A percentile compares a stretch with the other conserved stretches of the same genome.
Evolutionary conservation across 2,113 vertebrate species (phyloP).

Genomic region (Tamias sibiricus): DNA sequence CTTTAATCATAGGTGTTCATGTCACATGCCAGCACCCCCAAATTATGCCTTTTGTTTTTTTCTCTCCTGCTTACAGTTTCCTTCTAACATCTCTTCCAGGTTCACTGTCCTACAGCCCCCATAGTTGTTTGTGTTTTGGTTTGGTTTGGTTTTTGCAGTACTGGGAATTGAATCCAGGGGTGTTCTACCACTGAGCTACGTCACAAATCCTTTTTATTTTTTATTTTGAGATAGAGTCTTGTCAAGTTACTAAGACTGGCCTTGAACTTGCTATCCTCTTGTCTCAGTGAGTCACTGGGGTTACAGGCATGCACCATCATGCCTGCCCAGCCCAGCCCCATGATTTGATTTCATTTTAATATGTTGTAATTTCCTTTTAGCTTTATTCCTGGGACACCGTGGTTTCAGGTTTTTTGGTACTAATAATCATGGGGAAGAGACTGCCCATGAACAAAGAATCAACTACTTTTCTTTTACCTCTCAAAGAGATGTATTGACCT

Average conservation of each 20-base stretch:
- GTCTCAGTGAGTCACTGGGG: not conserved
- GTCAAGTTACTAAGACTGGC: not conserved
- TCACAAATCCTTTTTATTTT: not conserved
- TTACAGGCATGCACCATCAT: not conserved
- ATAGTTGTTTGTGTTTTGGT: not conserved
- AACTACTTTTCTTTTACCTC: not conserved
- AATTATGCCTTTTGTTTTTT: not conserved
- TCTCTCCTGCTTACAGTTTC: constrained; percentile 3
- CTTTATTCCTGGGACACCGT: not conserved
- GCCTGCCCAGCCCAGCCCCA: too few species aligned
- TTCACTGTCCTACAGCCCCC: not conserved
- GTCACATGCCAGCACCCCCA: not conserved
- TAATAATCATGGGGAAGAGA: not conserved
- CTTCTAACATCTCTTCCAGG: not conserved
- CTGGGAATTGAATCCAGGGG: not conserved
- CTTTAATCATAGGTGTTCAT: not conserved
- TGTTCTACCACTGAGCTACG: not conserved
- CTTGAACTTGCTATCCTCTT: not conserved
- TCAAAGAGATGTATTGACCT: not conserved
- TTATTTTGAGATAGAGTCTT: not conserved
- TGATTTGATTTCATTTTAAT: constrained; percentile 41
- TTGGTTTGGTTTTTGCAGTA: not conserved
- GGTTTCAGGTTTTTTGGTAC: constrained; percentile 21
- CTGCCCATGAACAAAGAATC: not conserved
- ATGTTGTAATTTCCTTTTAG: constrained; percentile 9